A percentile compares a stretch with the other conserved stretches of the same genome.
These are phyloP conservation scores for Mycogona germanica DNA, from an alignment of 2,888 invertebrate genomes.

Conservation along the genomic window DNA sequence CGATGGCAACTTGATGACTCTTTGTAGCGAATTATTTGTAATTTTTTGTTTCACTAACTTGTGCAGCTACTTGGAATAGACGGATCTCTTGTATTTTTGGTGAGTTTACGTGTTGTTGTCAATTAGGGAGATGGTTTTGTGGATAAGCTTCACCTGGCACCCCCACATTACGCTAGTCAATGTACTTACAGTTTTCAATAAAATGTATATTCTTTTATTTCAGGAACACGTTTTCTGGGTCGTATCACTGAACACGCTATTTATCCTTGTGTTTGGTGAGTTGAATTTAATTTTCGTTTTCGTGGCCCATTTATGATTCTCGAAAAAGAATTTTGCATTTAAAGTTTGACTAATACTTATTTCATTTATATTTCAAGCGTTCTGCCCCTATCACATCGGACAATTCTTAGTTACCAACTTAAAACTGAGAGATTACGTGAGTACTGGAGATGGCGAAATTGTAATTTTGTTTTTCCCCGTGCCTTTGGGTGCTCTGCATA, in stretches of 20 bases:
- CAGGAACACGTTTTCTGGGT: constrained; percentile 99
- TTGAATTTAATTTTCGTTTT: neutral
- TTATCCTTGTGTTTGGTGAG: constrained; percentile 77
- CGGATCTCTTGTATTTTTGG: constrained; percentile 86
- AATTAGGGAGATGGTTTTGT: no score
- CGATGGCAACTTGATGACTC: no score
- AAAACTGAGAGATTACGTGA: constrained; percentile 45
- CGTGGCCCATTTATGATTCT: neutral
- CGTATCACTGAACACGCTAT: constrained; percentile 89
- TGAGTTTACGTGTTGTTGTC: no score
- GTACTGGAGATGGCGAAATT: constrained; percentile 20
- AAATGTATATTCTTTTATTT: constrained; percentile 19
- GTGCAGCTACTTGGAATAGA: constrained; percentile 83
- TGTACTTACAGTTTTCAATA: neutral
- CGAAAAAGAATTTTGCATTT: neutral
- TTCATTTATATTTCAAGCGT: constrained; percentile 47
- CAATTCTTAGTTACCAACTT: constrained; percentile 62
- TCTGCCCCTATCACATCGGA: constrained; percentile 92
- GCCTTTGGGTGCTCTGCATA: no score
- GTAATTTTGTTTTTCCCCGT: no score
- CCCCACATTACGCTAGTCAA: neutral
- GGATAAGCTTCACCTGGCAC: neutral
- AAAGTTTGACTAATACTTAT: neutral
- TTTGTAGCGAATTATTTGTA: neutral
- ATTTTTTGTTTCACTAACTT: constrained; percentile 1